Evolutionary conservation across 2,113 vertebrate genomes (phyloP), one percentile per base, ranked within the genome.

Genomic region (Cervus canadensis): DNA sequence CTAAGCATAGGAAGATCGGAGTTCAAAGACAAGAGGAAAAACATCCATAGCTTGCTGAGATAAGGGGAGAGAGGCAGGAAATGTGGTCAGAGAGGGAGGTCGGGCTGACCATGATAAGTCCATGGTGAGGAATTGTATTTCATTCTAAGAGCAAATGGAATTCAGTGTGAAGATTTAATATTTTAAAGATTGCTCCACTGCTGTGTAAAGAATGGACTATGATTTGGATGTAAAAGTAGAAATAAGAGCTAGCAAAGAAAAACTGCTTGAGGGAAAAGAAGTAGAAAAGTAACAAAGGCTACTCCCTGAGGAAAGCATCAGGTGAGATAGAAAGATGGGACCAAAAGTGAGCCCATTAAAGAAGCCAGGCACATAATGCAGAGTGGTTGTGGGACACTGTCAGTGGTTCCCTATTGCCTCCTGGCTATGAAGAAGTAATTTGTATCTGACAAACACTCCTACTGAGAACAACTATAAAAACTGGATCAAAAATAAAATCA

Each of bases 401-500:
- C 74, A 15, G 62, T 1, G 28, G 45, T 25, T 60, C 28, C 54
- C n/a, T 33, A 23, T 5, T 33, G 23, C 30, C 43, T 87, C 40
- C 83, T 54, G 28, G 19, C 28, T 40, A 28, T 40, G 12, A 60
- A 60, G 43, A 16, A 84, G 43, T 40, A 67, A 43, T 54, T 8
- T 57, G 62, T 64, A 83, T 59, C 82, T 71, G 56, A 96, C 60
- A 93, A n/a, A 87, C 21, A 56, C 17, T 33, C 74, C 23, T 74
- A 14, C 52, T 67, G 87, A 76, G 82, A 94, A 90, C 56, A 76
- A 67, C 78, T 52, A 28, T 52, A 67, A 79, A 87, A 84, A 79
- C 50, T 62, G 25, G 2, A 79, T 85, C 36, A 89, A 89, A 94
- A 96, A 60, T 91, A 48, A 88, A 95, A 84, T 54, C 26, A 33